A percentile compares a stretch with the other conserved stretches of the same genome.
phyloP scores from a whole-genome alignment of 1,140 invertebrate genomes.

The Cotesia vestalis region DNA sequence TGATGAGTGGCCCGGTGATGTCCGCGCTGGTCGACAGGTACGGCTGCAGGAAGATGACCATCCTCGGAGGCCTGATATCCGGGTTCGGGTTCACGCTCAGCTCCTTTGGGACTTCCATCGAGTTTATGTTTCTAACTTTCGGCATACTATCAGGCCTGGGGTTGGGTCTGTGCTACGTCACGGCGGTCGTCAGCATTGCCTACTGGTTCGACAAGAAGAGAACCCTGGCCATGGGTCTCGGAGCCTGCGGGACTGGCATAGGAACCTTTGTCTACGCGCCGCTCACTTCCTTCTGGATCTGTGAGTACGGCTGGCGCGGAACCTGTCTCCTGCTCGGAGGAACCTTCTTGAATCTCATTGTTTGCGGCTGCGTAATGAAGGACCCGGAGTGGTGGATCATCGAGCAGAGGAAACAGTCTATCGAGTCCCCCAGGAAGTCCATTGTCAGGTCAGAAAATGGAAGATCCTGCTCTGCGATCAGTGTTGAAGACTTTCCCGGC shows the following conservation, averaged over 20 bases:
- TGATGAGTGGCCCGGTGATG: slow-evolving; percentile 86
- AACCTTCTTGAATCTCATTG: slow-evolving; percentile 86
- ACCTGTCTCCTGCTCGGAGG: slow-evolving; percentile 84
- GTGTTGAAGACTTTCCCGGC: slow-evolving; percentile 68
- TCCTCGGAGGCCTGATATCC: slow-evolving; percentile 80
- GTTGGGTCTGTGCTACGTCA: slow-evolving; percentile 87
- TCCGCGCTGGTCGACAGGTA: slow-evolving; percentile 88
- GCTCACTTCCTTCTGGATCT: slow-evolving; percentile 77
- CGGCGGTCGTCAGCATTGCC: slow-evolving; percentile 90
- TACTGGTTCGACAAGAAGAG: slow-evolving; percentile 96
- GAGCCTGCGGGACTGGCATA: slow-evolving; percentile 88
- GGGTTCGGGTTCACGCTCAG: slow-evolving; percentile 83
- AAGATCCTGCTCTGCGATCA: slow-evolving; percentile 56
- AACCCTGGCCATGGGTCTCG: slow-evolving; percentile 90
- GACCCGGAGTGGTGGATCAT: slow-evolving; percentile 82
- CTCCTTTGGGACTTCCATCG: slow-evolving; percentile 75
- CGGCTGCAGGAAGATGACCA: slow-evolving; percentile 86
- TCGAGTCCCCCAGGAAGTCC: slow-evolving; percentile 54
- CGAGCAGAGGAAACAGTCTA: slow-evolving; percentile 68
- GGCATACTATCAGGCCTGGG: slow-evolving; percentile 87
- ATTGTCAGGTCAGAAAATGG: slow-evolving; percentile 58
- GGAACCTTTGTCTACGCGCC: slow-evolving; percentile 89
- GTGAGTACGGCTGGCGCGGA: slow-evolving; percentile 87
- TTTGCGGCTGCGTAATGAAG: slow-evolving; percentile 87
- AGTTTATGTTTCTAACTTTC: slow-evolving; percentile 85